Evolutionary conservation across 2,113 vertebrate genomes (phyloP).

Genomic region (Anser brachyrhynchus): DNA sequence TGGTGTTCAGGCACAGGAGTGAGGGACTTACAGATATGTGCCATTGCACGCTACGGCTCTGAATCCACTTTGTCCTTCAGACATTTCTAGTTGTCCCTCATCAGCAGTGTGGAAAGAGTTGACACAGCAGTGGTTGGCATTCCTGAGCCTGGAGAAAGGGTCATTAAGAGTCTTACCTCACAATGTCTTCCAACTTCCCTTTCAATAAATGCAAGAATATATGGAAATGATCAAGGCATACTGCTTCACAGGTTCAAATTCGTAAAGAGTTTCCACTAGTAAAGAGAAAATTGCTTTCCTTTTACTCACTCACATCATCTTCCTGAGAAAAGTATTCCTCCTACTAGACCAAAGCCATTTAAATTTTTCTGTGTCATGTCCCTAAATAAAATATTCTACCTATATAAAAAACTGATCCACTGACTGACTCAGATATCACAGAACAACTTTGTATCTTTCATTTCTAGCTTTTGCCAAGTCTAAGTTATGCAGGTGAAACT

Average conservation of each 20-base stretch:
- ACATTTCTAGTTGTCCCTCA: background rate
- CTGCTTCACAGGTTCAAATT: background rate
- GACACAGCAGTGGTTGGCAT: background rate
- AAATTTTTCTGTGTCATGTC: background rate
- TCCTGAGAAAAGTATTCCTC: background rate
- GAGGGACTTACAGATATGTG: background rate
- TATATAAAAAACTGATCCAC: background rate
- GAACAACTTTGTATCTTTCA: background rate
- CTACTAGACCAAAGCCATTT: background rate
- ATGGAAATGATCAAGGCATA: background rate
- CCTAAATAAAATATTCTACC: background rate
- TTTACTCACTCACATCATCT: background rate
- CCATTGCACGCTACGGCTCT: background rate
- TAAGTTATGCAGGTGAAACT: background rate
- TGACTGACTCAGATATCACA: background rate
- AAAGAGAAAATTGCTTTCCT: background rate
- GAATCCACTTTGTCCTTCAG: background rate
- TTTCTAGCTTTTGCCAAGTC: background rate
- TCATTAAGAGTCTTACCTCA: background rate
- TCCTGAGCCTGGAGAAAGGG: background rate
- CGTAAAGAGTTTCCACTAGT: background rate
- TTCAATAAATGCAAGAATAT: background rate
- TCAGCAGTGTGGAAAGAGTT: background rate
- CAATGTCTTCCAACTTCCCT: background rate
- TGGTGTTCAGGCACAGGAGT: background rate